phyloP scores from a whole-genome alignment of 2,888 invertebrate species.

The Beris morrisii region DNA sequence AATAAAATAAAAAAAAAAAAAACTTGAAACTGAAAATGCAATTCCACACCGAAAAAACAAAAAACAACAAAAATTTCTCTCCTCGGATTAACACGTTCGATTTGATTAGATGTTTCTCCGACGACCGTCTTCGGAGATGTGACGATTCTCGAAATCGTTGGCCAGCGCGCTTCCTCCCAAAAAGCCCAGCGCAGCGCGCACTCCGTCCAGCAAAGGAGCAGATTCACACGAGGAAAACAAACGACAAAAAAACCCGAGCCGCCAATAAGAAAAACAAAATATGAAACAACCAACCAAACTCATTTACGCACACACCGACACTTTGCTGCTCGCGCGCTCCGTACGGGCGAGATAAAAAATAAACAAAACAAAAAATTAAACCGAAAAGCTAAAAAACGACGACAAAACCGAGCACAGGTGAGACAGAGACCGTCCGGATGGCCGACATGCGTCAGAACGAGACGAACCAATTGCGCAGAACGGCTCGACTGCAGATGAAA shows the following conservation, averaged over 20 bases:
- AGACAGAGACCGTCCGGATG: too few relatives aligned
- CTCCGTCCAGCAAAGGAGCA: not conserved
- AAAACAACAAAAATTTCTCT: not conserved
- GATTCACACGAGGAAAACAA: not conserved
- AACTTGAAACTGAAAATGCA: not conserved
- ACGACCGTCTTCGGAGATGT: slow-evolving; percentile 44
- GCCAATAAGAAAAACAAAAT: not conserved
- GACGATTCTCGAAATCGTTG: slow-evolving; percentile 36
- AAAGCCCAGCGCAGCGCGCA: not conserved
- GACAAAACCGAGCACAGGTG: too few relatives aligned
- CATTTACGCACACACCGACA: too few relatives aligned
- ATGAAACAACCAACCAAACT: not conserved
- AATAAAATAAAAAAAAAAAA: not conserved
- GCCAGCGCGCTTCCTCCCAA: slow-evolving; percentile 1
- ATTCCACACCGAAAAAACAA: too few relatives aligned
- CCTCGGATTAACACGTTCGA: not conserved
- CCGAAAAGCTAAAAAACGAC: too few relatives aligned
- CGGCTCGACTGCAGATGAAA: too few relatives aligned
- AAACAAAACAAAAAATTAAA: too few relatives aligned
- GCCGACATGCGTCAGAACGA: too few relatives aligned
- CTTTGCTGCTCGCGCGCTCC: too few relatives aligned
- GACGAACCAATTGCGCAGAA: too few relatives aligned
- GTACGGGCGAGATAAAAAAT: too few relatives aligned
- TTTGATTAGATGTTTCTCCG: slow-evolving; percentile 41
- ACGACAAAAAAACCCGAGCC: not conserved